phyloP scores from a whole-genome alignment of 2,113 vertebrate genomes.

The Pogonocichla stellata region DNA sequence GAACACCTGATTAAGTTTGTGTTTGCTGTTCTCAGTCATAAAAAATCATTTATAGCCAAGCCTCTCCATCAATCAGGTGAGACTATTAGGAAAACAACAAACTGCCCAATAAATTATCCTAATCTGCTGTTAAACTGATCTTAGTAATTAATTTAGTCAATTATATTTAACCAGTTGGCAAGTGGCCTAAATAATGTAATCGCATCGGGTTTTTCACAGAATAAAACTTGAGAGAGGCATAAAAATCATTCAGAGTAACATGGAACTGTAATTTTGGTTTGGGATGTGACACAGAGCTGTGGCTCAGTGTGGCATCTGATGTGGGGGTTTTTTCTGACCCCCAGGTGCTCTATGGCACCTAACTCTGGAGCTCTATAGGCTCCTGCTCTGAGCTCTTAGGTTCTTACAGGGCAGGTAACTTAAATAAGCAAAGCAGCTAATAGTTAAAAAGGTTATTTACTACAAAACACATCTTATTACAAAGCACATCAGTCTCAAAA shows the following conservation, averaged over 20 bases:
- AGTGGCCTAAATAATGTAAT: constrained; percentile 39
- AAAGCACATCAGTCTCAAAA: no score
- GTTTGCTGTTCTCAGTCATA: constrained; percentile 1
- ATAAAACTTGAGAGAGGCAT: constrained; percentile 9
- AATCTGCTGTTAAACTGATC: constrained; percentile 39
- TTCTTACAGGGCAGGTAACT: no score
- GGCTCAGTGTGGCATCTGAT: background rate
- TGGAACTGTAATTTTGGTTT: background rate
- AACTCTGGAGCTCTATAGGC: no score
- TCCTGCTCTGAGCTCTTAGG: no score
- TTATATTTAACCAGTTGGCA: constrained; percentile 34
- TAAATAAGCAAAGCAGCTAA: no score
- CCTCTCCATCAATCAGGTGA: constrained; percentile 47
- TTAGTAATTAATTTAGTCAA: constrained; percentile 57
- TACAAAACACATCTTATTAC: no score
- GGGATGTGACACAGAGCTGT: background rate
- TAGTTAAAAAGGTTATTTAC: no score
- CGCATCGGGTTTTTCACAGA: background rate
- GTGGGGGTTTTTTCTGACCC: no score
- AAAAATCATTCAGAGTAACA: background rate
- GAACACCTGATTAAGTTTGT: background rate
- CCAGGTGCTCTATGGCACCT: no score
- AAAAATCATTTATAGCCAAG: constrained; percentile 41
- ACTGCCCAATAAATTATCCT: constrained; percentile 48
- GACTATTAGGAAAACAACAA: constrained; percentile 50